phyloP scores from a whole-genome alignment of 2,113 vertebrate species.

The Genyomyrus donnyi region DNA sequence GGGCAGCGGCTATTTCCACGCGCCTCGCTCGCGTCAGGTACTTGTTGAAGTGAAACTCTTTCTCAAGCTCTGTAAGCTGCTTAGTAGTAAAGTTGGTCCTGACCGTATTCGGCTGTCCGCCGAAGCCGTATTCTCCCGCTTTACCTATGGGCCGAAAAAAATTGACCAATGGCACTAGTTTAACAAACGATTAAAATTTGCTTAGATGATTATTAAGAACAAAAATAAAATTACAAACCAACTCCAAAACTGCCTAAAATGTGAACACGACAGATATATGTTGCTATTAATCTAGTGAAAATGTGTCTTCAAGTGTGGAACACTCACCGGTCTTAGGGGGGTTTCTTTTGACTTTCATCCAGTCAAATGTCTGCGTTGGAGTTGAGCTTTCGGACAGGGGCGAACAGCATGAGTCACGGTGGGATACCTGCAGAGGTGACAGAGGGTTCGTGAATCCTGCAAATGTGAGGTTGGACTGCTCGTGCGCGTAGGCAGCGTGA shows the following conservation, averaged over 20 bases:
- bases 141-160: conserved; percentile 64
- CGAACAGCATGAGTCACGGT: conserved; percentile 78
- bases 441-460: conserved; percentile 74
- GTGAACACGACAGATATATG: background rate
- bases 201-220: background rate
- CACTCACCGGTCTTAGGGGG: conserved; percentile 95
- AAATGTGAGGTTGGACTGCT: conserved; percentile 69
- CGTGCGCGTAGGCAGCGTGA: conserved; percentile 77
- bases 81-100: conserved; percentile 97
- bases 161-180: background rate
- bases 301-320: background rate
- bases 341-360: conserved; percentile 99
- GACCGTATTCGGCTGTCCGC: conserved; percentile 83
- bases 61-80: conserved; percentile 94
- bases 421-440: conserved; percentile 77
- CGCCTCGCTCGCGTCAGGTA: conserved; percentile 88
- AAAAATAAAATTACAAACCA: background rate
- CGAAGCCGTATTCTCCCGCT: conserved; percentile 88
- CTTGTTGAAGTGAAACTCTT: conserved; percentile 99
- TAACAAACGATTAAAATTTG: background rate
- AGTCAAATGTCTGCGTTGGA: conserved; percentile 91
- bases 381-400: conserved; percentile 75
- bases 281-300: background rate
- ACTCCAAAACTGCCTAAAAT: background rate
- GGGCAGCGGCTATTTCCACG: conserved; percentile 89